Conservation (phyloP, 2,113 vertebrate genomes). For the Semnornis frantzii region DNA sequence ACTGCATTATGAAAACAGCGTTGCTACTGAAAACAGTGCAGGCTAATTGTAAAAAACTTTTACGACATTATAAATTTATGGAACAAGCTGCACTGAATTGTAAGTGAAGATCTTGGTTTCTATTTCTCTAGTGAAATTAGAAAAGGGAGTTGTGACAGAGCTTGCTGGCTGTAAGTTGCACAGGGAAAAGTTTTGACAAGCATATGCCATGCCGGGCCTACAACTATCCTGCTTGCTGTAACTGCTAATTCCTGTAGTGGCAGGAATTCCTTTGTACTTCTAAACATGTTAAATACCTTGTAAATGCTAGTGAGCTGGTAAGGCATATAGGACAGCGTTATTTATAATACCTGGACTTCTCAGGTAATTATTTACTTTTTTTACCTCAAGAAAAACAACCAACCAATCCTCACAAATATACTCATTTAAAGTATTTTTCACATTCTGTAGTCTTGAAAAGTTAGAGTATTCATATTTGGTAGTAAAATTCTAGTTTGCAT, state of each 20-base stretch:
- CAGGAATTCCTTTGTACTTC: not conserved
- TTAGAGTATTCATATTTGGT: not conserved
- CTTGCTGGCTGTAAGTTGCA: not conserved
- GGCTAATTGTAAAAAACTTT: not conserved
- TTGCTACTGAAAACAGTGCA: not conserved
- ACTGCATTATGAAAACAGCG: not conserved
- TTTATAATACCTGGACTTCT: slow-evolving; percentile 17
- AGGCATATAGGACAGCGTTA: not conserved
- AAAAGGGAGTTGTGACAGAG: not conserved
- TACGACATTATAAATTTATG: slow-evolving; percentile 48
- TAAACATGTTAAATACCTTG: slow-evolving; percentile 12
- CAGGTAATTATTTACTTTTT: not conserved
- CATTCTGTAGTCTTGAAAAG: not conserved
- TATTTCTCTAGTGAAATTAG: slow-evolving; percentile 47
- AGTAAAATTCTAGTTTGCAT: not conserved
- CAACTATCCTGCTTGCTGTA: not conserved
- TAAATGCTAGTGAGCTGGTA: slow-evolving; percentile 1
- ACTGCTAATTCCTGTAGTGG: slow-evolving; percentile 6
- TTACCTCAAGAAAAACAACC: no score
- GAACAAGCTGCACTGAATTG: slow-evolving; percentile 65
- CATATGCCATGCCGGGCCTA: not conserved
- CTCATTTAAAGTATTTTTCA: not conserved
- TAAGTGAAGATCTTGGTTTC: slow-evolving; percentile 61
- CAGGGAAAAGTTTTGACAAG: slow-evolving; percentile 18
- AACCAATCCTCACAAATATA: not conserved